These are phyloP conservation scores for Phaethornis superciliosus DNA, from an alignment of 2,113 vertebrate genomes.

Conservation along the genomic window DNA sequence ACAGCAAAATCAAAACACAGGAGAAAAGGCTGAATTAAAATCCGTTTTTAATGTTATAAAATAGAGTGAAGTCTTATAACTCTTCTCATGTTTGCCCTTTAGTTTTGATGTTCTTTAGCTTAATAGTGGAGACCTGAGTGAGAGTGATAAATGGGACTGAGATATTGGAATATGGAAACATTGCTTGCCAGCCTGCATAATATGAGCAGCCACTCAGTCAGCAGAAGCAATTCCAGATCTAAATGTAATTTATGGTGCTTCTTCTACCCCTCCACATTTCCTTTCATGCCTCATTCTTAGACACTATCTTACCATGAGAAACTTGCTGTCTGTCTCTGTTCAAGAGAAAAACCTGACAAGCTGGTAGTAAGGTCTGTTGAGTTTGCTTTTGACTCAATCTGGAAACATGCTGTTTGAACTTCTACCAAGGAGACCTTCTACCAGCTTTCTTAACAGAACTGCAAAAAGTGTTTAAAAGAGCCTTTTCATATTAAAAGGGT, in stretches of 20 bases:
- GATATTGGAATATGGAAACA: neutral
- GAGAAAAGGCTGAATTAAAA: neutral
- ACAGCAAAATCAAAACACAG: conserved; percentile 34
- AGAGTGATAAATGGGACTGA: neutral
- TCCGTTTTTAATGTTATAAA: neutral
- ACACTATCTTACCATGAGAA: neutral
- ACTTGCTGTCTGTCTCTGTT: neutral
- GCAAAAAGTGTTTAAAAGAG: neutral
- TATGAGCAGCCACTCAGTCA: neutral
- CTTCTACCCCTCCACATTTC: neutral
- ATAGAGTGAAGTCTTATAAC: neutral
- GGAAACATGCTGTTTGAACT: neutral
- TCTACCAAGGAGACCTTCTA: neutral
- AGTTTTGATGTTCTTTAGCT: conserved; percentile 10
- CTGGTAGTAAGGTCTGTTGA: neutral
- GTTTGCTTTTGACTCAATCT: neutral
- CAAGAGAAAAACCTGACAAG: neutral
- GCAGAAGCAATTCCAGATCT: neutral
- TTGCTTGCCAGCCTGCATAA: neutral
- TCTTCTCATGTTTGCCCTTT: conserved; percentile 32
- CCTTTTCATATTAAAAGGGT: neutral
- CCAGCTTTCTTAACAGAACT: neutral
- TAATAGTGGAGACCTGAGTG: neutral
- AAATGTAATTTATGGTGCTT: neutral
- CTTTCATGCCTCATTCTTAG: neutral